Evolutionary conservation across 2,888 invertebrate genomes (phyloP), one percentile per base, ranked within the genome.

Genomic region (Rhamphomyia laevipes): DNA sequence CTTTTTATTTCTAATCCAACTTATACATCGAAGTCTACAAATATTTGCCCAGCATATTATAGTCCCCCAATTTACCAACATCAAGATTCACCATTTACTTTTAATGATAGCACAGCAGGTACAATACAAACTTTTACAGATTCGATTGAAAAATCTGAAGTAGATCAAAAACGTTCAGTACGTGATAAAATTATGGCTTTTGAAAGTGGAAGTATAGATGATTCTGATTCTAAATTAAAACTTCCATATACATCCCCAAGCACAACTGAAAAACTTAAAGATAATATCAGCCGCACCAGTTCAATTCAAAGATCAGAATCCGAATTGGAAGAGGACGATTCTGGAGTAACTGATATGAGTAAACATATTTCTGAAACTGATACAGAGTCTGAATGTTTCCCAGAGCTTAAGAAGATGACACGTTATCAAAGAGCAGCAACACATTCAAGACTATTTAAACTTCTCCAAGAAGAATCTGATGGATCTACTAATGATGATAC

Each of bases 291-390:
- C 10, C 61, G 68, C 16, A 67, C 67, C 35, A 65, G 62, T 51
- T 66, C 71, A 30, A 68, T 63, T 13, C 70, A 70, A 50, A 63
- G 64, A 6, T 68, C 73, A n/a, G 74, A 75, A 54, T 73, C 73
- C 0, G 70, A 70, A 57, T 61, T 66, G 42, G 75, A 75, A 53
- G 81, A 81, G 59, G 82, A 83, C 58, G 83, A 83, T 62, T 83
- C 83, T 1, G 84, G 83, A 1, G 82, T 84, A 1, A 82, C 81
- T 0, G 83, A 84, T 61, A 75, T 82, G 68, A 82, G 81, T 56
- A 72, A 80, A 47, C 78, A 78, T 53, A 75, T 81, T 53, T 82
- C 82, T 1, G 82, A 81, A 58, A 77, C 74, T 2, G 81, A 81
- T 54, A 77, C 77, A 0, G 81, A 81, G 58, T 73, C 77, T 1